These are phyloP conservation scores for Sterna hirundo DNA, from an alignment of 2,113 vertebrate species.

Conservation along the genomic window DNA sequence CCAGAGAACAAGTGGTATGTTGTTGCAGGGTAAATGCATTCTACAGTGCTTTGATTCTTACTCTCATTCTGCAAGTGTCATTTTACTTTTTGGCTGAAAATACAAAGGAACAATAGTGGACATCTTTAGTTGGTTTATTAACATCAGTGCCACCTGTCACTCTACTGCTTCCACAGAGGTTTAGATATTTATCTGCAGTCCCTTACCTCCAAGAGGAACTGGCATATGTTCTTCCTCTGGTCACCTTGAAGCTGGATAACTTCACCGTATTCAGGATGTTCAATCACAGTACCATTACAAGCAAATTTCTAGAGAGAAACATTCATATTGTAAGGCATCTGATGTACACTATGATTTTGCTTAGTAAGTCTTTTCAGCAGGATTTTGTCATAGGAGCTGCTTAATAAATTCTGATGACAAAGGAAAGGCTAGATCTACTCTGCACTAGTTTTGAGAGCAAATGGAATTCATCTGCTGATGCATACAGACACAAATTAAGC, in stretches of 20 bases:
- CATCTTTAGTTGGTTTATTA: background rate
- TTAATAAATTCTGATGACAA: background rate
- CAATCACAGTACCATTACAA: slow-evolving; percentile 87
- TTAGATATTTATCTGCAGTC: background rate
- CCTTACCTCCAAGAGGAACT: slow-evolving; percentile 85
- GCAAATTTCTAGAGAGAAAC: slow-evolving; percentile 79
- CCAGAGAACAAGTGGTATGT: background rate
- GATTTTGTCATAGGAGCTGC: background rate
- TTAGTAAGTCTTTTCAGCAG: background rate
- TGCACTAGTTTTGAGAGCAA: background rate
- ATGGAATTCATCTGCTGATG: background rate
- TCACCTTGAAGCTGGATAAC: slow-evolving; percentile 88
- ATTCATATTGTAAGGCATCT: background rate
- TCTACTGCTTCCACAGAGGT: background rate
- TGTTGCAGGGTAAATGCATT: background rate
- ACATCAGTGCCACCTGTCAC: background rate
- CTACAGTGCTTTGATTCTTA: background rate
- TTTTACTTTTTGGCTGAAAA: slow-evolving; percentile 3
- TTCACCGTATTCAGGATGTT: slow-evolving; percentile 86
- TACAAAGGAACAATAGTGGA: background rate
- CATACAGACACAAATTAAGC: background rate
- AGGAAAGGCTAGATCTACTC: background rate
- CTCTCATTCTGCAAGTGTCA: background rate
- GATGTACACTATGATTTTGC: background rate
- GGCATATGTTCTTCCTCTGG: slow-evolving; percentile 85